Conservation (phyloP, 2,113 vertebrate species). For the Candoia aspera region DNA sequence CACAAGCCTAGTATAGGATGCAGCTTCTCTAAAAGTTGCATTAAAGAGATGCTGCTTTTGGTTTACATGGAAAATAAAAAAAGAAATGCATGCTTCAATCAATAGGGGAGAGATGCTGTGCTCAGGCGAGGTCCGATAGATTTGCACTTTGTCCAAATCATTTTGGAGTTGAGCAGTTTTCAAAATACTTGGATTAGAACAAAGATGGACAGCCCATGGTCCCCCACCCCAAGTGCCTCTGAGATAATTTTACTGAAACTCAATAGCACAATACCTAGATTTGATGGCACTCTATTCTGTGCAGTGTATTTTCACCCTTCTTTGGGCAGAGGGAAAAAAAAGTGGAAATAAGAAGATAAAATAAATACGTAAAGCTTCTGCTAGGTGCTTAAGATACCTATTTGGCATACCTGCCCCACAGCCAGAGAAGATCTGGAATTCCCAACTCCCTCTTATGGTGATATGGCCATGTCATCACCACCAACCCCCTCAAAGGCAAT, state of each 20-base stretch:
- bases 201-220: not conserved
- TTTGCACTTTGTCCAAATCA: not conserved
- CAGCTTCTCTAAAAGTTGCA: not conserved
- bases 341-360: not conserved
- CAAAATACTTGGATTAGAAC: not conserved
- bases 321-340: not conserved
- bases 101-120: not conserved
- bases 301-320: not conserved
- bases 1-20: not conserved
- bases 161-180: not conserved
- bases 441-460: not conserved
- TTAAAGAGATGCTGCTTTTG: not conserved
- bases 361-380: not conserved
- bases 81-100: not conserved
- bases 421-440: not conserved
- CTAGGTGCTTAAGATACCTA: not conserved
- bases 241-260: not conserved
- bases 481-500: not conserved
- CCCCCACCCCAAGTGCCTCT: not conserved
- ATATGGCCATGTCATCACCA: not conserved
- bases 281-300: not conserved
- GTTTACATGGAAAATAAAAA: not conserved
- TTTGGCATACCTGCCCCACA: not conserved
- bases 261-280: not conserved
- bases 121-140: not conserved